Evolutionary conservation across 1,140 invertebrate species (phyloP).

Genomic region (Drosophila gunungcola): DNA sequence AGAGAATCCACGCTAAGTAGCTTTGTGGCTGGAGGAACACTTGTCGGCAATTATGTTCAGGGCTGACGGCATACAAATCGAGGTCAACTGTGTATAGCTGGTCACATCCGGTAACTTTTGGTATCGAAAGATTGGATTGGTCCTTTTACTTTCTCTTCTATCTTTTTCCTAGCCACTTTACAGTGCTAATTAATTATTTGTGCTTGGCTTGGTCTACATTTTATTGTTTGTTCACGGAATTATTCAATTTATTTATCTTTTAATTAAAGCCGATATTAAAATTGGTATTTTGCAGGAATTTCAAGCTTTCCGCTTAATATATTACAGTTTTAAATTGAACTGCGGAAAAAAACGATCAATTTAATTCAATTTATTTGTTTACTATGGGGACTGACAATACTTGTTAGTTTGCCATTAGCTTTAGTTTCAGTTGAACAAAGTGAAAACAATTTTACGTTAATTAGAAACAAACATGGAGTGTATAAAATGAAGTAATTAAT

Average conservation of each 20-base stretch:
- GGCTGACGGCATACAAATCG: slow-evolving; percentile 56
- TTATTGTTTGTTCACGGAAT: slow-evolving; percentile 30
- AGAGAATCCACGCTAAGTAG: slow-evolving; percentile 46
- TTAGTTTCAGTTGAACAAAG: slow-evolving; percentile 16
- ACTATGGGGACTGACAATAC: slow-evolving; percentile 4
- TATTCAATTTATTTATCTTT: slow-evolving; percentile 8
- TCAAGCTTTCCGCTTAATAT: slow-evolving; percentile 17
- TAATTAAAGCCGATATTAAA: too few relatives aligned
- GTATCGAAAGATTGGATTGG: slow-evolving; percentile 35
- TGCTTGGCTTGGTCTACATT: slow-evolving; percentile 19
- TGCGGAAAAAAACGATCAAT: slow-evolving; percentile 19
- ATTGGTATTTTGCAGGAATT: too few relatives aligned
- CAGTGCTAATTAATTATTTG: slow-evolving; percentile 59
- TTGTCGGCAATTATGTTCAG: slow-evolving; percentile 69
- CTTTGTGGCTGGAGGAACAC: slow-evolving; percentile 36
- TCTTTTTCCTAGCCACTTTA: slow-evolving; percentile 25
- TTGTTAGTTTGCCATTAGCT: slow-evolving; percentile 28
- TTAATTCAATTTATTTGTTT: slow-evolving; percentile 27
- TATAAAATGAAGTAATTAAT: slow-evolving; percentile 32
- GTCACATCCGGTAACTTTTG: slow-evolving; percentile 23
- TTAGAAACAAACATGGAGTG: slow-evolving; percentile 41
- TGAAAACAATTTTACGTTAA: slow-evolving; percentile 45
- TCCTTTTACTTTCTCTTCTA: neutral
- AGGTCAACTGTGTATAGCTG: slow-evolving; percentile 58
- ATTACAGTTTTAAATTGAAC: slow-evolving; percentile 16